Percentiles rank a stretch among this genome's conserved stretches.
Conservation (phyloP, 2,797 vertebrate species). For the Bovichtus variegatus region DNA sequence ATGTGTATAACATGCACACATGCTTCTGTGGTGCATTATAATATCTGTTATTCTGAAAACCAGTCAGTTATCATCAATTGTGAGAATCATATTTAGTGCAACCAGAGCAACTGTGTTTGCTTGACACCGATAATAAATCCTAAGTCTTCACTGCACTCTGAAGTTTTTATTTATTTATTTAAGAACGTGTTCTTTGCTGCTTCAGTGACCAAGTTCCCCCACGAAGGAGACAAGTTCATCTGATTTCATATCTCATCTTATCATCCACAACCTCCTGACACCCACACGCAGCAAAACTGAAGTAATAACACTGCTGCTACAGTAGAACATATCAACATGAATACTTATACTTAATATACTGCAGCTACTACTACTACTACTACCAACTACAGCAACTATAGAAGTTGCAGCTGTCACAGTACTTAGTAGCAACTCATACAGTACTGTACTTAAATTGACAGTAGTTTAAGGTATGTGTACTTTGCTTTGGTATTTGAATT, state of each 20-base stretch:
- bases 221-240: neutral
- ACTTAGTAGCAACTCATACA: neutral
- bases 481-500: neutral
- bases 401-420: neutral
- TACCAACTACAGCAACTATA: neutral
- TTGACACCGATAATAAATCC: neutral
- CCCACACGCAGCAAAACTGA: conserved; percentile 7
- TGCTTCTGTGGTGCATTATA: neutral
- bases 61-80: neutral
- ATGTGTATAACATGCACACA: neutral
- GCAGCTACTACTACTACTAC: neutral
- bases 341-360: too few species aligned
- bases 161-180: neutral
- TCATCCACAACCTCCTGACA: conserved; percentile 16
- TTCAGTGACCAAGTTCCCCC: conserved; percentile 4
- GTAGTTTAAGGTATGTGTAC: neutral
- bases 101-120: neutral
- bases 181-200: neutral
- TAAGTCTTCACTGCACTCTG: neutral
- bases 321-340: neutral
- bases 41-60: neutral
- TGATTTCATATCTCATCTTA: conserved; percentile 7
- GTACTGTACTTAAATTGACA: neutral
- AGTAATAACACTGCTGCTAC: neutral
- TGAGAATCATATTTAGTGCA: neutral